Conservation (phyloP, 2,797 vertebrate genomes). For the Anguilla anguilla region DNA sequence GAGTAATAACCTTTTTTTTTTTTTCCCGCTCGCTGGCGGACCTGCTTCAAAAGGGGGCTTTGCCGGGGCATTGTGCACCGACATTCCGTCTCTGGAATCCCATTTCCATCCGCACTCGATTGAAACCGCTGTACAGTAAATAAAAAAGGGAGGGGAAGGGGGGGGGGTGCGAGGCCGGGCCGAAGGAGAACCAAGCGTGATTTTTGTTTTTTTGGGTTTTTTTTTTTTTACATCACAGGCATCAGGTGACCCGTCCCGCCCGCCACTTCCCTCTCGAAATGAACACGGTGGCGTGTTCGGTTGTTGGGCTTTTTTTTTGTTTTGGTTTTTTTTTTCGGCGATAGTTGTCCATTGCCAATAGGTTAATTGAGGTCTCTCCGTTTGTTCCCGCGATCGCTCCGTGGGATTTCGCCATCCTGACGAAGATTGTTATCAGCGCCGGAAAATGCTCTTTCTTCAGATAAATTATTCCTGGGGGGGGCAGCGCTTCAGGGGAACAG, state of each 20-base stretch:
- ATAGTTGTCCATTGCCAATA: conserved; percentile 21
- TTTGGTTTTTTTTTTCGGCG: background rate
- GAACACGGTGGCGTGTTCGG: background rate
- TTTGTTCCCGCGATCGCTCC: background rate
- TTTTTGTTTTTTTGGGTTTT: too few species aligned
- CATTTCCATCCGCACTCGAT: conserved; percentile 31
- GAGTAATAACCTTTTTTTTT: conserved; percentile 47
- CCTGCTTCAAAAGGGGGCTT: conserved; percentile 45
- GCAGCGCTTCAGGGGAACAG: background rate
- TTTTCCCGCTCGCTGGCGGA: conserved; percentile 11
- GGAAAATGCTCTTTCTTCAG: conserved; percentile 15
- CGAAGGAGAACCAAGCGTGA: background rate
- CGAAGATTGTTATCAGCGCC: background rate
- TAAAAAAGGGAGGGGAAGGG: conserved; percentile 39
- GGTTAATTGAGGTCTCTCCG: conserved; percentile 37
- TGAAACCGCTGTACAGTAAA: conserved; percentile 51
- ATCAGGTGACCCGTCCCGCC: background rate
- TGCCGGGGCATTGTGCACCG: conserved; percentile 19
- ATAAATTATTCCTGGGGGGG: background rate
- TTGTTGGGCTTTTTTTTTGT: background rate
- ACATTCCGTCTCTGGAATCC: conserved; percentile 38
- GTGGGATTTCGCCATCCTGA: background rate
- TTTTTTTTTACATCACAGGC: background rate
- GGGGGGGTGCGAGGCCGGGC: conserved; percentile 30
- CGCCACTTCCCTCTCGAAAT: background rate